Base-by-base conservation (phyloP, 2,113 vertebrate genomes). In the Neomonachus schauinslandi region DNA sequence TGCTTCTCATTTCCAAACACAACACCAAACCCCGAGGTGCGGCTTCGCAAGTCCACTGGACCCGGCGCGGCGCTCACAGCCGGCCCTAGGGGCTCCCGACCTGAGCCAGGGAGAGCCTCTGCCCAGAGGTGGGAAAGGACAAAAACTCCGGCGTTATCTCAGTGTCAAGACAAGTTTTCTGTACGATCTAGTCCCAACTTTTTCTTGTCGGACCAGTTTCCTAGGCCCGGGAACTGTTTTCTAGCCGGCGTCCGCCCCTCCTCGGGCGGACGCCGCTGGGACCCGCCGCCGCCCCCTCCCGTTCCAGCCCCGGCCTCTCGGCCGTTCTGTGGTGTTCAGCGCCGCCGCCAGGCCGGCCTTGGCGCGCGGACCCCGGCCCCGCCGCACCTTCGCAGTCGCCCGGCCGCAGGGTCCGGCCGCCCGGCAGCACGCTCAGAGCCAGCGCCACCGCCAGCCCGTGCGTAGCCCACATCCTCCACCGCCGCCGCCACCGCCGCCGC, bases 341-440 rank as follows among this genome's bases (percentile, higher is more conserved):
- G 72, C 76, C n/a, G 46, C 42, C 53, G 11, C 77, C n/a, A 63
- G 55, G 77, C 31, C 12, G 28, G 53, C 36, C 19, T 2, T 31
- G 18, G 53, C 31, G 72, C n/a, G 15, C 67, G n/a, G 67, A 13
- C 65, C 36, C 74, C 2, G 21, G 12, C 21, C n/a, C 91, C 90
- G 6, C 59, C 99, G 98, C 98, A 99, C 99, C 99, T 99, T 99
- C 99, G 98, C 99, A 99, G 7, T 99, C 99, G 87, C 99, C 99
- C 7, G 99, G 99, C 31, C 98, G 99, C 94, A 99, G 98, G 63
- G 99, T 98, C 91, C 98, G 98, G 42, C 93, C 76, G 8, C 96
- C 77, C 2, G 99, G 99, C 57, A 99, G 90, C 94, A 99, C 97
- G 5, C 98, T 97, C 80, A 99, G 97, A 39, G 98, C 99, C 59